Percentiles rank a stretch among this genome's conserved stretches.
Evolutionary conservation across 2,113 vertebrate species (phyloP).

Genomic region (Cyprinodon brontotheroides): DNA sequence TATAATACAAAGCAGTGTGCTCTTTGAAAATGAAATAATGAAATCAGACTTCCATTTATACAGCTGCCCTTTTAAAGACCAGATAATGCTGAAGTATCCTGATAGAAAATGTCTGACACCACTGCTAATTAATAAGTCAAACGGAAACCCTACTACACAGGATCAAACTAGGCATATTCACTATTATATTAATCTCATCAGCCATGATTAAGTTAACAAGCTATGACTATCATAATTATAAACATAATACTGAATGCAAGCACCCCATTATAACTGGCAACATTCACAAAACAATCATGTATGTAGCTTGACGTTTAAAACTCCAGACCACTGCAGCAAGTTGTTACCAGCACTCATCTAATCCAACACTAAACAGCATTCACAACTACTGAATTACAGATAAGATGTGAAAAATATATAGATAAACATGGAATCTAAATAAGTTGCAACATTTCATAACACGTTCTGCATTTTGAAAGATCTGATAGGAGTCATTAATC

Average conservation of each 20-base stretch:
- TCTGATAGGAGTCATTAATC: conserved; percentile 3
- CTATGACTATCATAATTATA: conserved; percentile 71
- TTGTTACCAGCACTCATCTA: conserved; percentile 62
- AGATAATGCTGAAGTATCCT: too few relatives aligned
- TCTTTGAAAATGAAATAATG: too few relatives aligned
- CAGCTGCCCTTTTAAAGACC: too few relatives aligned
- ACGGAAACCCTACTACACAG: conserved; percentile 16
- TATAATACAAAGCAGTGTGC: too few relatives aligned
- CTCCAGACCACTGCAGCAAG: conserved; percentile 50
- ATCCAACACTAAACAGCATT: conserved; percentile 60
- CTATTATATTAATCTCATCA: conserved; percentile 71
- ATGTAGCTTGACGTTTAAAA: conserved; percentile 64
- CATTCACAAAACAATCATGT: conserved; percentile 67
- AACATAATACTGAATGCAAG: conserved; percentile 70
- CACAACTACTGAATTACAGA: conserved; percentile 47
- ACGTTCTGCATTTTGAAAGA: neutral
- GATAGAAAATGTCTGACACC: neutral
- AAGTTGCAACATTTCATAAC: conserved; percentile 19
- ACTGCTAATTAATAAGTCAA: conserved; percentile 12
- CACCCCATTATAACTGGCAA: conserved; percentile 61
- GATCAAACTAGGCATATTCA: conserved; percentile 40
- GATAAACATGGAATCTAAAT: conserved; percentile 6
- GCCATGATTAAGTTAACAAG: conserved; percentile 69
- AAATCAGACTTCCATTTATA: too few relatives aligned
- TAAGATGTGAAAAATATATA: conserved; percentile 6